These are phyloP conservation scores for Spialia ferax DNA, from an alignment of 2,888 invertebrate species.

Conservation along the genomic window DNA sequence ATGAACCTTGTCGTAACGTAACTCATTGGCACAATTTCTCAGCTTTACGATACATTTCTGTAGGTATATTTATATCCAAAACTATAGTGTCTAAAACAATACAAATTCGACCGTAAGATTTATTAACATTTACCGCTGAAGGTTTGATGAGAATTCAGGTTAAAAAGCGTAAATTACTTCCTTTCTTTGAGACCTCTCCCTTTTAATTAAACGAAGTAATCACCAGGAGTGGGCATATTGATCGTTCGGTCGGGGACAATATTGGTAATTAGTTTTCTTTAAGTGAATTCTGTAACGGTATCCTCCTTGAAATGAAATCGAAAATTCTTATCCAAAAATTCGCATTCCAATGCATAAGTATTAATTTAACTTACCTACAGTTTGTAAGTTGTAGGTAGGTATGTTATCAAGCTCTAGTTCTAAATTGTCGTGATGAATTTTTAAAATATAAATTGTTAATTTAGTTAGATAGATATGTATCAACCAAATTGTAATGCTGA, in stretches of 20 bases:
- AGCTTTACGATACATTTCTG: background rate
- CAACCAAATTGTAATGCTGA: too few species aligned
- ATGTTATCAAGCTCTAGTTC: too few species aligned
- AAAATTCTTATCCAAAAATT: too few species aligned
- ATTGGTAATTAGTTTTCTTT: background rate
- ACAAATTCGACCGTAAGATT: background rate
- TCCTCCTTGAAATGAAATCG: too few species aligned
- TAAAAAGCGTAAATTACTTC: conserved; percentile 4
- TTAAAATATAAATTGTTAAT: too few species aligned
- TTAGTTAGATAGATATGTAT: too few species aligned
- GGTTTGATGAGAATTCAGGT: conserved; percentile 8
- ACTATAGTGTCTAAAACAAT: background rate
- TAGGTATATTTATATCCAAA: background rate
- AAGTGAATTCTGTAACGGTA: background rate
- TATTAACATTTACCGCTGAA: conserved; percentile 11
- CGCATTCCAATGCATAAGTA: too few species aligned
- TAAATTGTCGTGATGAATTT: too few species aligned
- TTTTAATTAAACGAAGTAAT: conserved; percentile 8
- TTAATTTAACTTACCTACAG: too few species aligned
- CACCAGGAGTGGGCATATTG: conserved; percentile 1
- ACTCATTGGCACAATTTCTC: conserved; percentile 1
- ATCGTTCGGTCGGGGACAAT: conserved; percentile 10
- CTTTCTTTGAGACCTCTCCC: conserved; percentile 8
- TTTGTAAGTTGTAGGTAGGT: too few species aligned
- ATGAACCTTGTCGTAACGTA: background rate